Base-by-base conservation (phyloP, 2,888 invertebrate species). In the Caenorhabditis sp. region DNA sequence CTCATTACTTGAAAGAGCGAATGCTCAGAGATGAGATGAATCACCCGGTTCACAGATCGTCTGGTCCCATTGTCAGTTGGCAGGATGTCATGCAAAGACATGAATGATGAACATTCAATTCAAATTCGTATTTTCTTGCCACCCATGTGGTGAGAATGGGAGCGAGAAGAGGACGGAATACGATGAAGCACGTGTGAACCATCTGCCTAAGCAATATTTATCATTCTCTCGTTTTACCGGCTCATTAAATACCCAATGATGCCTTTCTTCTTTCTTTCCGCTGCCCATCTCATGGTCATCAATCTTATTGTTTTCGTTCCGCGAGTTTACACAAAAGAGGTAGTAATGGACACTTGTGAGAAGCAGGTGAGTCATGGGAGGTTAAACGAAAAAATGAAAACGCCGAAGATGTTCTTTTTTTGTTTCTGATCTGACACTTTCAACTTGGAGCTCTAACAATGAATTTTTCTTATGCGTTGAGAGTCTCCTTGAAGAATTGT, bases 131-230 rank as follows among this genome's bases (percentile, higher is more conserved):
- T n/a, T 24, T 39, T 39, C 13, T 26, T 58, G 48, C 66, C 58
- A 50, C 66, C 58, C 58, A 58, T 68, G 50, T 58, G 50, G 58
- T 58, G 58, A 35, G 46, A 63, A 53, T 43, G 43, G n/a, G 24
- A 15, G 39, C 30, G 35, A 63, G 26, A 50, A 8, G 43, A 52
- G 11, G 35, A 35, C n/a, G n/a, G n/a, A n/a, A n/a, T n/a, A n/a
- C 37, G 35, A 68, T 48, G 26, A 26, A 72, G 48, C 72, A 73
- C 59, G 73, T 73, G 73, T 73, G 43, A 73, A 73, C 73, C 73
- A 73, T 73, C 73, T 73, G 73, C 65, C 50, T 52, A 43, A 24
- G 37, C 22, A 50, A 50, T 58, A 58, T 63, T 63, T 43, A 55
- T 65, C 45, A 46, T 30, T 65, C 39, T 30, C 26, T 63, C 50